Evolutionary conservation across 2,888 invertebrate genomes (phyloP).

Genomic region (Penaeus monodon): DNA sequence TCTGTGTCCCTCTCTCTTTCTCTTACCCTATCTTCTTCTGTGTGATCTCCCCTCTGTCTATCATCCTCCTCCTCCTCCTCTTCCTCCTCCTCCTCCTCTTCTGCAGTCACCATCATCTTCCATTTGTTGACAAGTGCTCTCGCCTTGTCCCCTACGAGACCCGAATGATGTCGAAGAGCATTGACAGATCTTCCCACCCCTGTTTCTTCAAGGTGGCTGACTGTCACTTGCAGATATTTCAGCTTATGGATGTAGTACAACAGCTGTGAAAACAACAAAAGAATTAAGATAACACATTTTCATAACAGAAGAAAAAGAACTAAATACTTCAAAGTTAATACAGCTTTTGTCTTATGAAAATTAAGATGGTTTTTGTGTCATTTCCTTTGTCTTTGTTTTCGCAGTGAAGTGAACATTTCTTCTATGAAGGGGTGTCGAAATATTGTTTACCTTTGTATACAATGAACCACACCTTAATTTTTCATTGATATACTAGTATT

Average conservation of each 20-base stretch:
- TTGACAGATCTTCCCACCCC: constrained; percentile 93
- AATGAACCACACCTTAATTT: too few relatives aligned
- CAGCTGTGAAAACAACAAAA: constrained; percentile 69
- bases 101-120: constrained; percentile 74
- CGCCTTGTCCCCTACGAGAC: constrained; percentile 85
- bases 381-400: too few relatives aligned
- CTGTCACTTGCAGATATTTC: constrained; percentile 81
- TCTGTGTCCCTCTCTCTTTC: too few relatives aligned
- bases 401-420: too few relatives aligned
- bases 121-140: constrained; percentile 85
- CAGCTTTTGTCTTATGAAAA: too few relatives aligned
- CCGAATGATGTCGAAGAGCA: constrained; percentile 83
- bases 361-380: too few relatives aligned
- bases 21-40: not conserved
- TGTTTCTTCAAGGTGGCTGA: constrained; percentile 86
- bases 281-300: not conserved
- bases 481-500: too few relatives aligned
- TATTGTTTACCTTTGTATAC: too few relatives aligned
- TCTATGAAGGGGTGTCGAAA: too few relatives aligned
- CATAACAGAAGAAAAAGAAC: not conserved
- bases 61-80: constrained; percentile 31
- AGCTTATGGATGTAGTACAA: constrained; percentile 83
- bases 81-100: constrained; percentile 58
- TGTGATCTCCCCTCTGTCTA: not conserved
- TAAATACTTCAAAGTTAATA: too few relatives aligned